phyloP scores from a whole-genome alignment of 2,888 invertebrate species.

The Seladonia tumulorum region DNA sequence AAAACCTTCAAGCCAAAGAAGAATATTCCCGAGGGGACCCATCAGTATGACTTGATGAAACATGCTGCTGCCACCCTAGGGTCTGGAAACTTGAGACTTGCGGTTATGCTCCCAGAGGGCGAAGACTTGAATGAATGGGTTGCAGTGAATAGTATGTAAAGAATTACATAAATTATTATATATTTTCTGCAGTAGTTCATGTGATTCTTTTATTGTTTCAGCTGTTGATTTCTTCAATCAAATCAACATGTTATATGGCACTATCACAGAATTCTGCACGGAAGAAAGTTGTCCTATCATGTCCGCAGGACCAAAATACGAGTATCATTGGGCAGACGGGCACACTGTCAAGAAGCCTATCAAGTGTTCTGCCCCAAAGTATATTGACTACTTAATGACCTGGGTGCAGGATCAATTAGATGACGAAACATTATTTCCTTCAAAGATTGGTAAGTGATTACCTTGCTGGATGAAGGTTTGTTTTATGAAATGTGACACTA shows the following conservation, averaged over 20 bases:
- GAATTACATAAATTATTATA: not conserved
- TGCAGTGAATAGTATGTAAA: constrained; percentile 97
- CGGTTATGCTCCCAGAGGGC: constrained; percentile 98
- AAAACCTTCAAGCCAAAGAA: constrained; percentile 99
- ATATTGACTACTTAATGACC: constrained; percentile 99
- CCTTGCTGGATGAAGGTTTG: not conserved
- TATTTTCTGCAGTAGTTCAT: not conserved
- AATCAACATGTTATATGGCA: constrained; percentile 99
- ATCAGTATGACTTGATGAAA: constrained; percentile 99
- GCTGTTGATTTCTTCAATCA: constrained; percentile 99
- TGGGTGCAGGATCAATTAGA: constrained; percentile 99
- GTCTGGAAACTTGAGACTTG: constrained; percentile 97
- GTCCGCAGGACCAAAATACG: constrained; percentile 99
- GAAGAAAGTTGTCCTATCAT: constrained; percentile 98
- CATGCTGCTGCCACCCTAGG: constrained; percentile 99
- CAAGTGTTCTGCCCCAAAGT: constrained; percentile 99
- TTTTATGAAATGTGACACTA: not conserved
- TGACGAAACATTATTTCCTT: constrained; percentile 98
- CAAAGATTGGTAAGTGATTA: constrained; percentile 92
- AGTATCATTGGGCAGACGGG: constrained; percentile 99
- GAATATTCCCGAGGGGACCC: constrained; percentile 99
- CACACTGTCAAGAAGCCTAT: constrained; percentile 99
- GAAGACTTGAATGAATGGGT: constrained; percentile 99
- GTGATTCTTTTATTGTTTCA: constrained; percentile 83
- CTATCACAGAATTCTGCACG: constrained; percentile 99